phyloP scores from a whole-genome alignment of 2,113 vertebrate species.

The Indri indri region DNA sequence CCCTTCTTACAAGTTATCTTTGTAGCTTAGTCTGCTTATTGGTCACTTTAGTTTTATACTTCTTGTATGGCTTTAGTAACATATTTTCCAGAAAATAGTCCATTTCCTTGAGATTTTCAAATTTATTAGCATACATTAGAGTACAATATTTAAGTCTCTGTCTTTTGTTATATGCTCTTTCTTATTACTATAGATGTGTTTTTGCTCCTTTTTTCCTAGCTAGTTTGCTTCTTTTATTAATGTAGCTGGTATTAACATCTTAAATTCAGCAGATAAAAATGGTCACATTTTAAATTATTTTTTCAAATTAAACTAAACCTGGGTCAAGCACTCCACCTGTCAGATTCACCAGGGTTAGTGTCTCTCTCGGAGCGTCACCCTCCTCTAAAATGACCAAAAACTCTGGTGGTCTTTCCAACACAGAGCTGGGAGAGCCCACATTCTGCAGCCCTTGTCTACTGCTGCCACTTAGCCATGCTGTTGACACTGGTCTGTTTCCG shows the following conservation, averaged over 20 bases:
- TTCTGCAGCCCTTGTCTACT: background rate
- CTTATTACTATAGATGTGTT: background rate
- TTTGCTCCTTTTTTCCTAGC: background rate
- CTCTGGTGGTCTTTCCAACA: background rate
- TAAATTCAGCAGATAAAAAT: background rate
- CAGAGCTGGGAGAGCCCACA: background rate
- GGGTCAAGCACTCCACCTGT: background rate
- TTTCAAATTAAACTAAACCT: background rate
- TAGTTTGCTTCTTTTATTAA: slow-evolving; percentile 5
- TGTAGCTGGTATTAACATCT: background rate
- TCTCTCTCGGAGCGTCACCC: background rate
- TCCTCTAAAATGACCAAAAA: background rate
- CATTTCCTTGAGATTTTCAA: background rate
- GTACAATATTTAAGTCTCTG: background rate
- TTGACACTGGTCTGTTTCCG: background rate
- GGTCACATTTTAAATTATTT: background rate
- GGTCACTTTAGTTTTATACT: background rate
- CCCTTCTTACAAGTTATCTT: background rate
- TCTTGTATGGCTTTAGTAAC: background rate
- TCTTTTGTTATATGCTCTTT: background rate
- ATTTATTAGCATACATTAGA: background rate
- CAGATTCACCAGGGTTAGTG: background rate
- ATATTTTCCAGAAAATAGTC: background rate
- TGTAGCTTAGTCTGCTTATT: background rate
- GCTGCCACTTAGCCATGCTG: background rate